Base-by-base conservation (phyloP, 1,140 invertebrate genomes). In the Alviniconcha marisindica region DNA sequence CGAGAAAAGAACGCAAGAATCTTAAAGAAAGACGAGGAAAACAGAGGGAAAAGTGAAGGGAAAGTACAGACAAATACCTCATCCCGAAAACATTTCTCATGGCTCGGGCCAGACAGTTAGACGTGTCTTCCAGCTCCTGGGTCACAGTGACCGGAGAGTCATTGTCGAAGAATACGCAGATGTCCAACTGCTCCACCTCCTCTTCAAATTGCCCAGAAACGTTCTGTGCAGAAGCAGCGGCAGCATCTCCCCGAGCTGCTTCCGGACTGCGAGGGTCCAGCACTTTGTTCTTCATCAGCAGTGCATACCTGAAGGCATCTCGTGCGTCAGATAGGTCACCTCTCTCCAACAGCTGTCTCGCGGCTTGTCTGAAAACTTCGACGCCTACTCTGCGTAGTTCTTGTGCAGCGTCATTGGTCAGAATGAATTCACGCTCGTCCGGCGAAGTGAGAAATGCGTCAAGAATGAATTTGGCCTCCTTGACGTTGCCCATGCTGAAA, bases 401-500 rank as follows among this genome's bases (percentile, higher is more conserved):
- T 14, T 33, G 4, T 28, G 73, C 31, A 2, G 21, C 36, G 21
- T 1, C 18, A 15, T 48, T n/a, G 0, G 40, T 48, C 73, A 76
- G 44, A 7, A 76, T 76, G 38, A 40, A 51, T 5, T 48, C 3
- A 21, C 73, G 44, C 0, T 76, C 42, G 24, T 76, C 73, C 36
- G 38, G 36, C 40, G 40, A 1, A 1, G n/a, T 76, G 28, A 76
- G 73, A 51, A 76, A 54, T n/a, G 51, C 42, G 42, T 76, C 73
- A 40, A 76, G 42, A 51, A 76, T 76, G 42, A 76, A 51, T 1
- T 18, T 0, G 40, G 73, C 73, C 14, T 76, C 3, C 24, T 51
- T 76, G 24, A 51, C 42, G 1, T 76, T 48, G 73, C 28, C 40
- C 73, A 76, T 51, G 18, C 73, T 76, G 73, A 51, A 31, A 31